These are phyloP conservation scores for Mythimna pallens DNA, from an alignment of 2,888 invertebrate genomes.

Conservation along the genomic window DNA sequence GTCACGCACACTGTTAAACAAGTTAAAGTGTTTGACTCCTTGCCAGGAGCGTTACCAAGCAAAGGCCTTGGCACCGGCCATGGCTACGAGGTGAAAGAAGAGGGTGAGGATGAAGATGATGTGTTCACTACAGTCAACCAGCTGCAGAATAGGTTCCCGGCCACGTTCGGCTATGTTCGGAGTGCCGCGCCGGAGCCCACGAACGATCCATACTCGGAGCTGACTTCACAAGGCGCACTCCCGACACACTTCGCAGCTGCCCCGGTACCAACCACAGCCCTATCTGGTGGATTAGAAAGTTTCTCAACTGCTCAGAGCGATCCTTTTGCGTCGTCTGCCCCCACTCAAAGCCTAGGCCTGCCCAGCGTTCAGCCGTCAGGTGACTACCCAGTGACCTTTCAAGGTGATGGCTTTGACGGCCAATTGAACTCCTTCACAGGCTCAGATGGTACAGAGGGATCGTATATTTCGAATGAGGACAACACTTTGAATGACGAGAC, in stretches of 20 bases:
- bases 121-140: slow-evolving; percentile 80
- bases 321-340: slow-evolving; percentile 71
- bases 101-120: slow-evolving; percentile 82
- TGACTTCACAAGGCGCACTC: slow-evolving; percentile 73
- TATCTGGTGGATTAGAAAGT: slow-evolving; percentile 70
- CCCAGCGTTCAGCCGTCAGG: slow-evolving; percentile 71
- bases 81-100: slow-evolving; percentile 87
- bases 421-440: slow-evolving; percentile 74
- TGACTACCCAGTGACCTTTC: slow-evolving; percentile 72
- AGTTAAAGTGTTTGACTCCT: slow-evolving; percentile 84
- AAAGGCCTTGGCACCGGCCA: slow-evolving; percentile 62
- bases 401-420: slow-evolving; percentile 74
- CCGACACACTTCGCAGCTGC: slow-evolving; percentile 75
- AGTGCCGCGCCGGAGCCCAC: slow-evolving; percentile 73
- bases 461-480: slow-evolving; percentile 71
- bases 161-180: slow-evolving; percentile 79
- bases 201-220: slow-evolving; percentile 75
- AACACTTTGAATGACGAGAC: slow-evolving; percentile 71
- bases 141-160: slow-evolving; percentile 80
- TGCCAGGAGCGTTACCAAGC: slow-evolving; percentile 78
- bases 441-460: slow-evolving; percentile 67
- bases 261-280: slow-evolving; percentile 72
- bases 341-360: slow-evolving; percentile 65
- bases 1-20: slow-evolving; percentile 84
- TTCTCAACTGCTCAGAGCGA: slow-evolving; percentile 73